Evolutionary conservation across 2,113 vertebrate species (phyloP), one percentile per base, ranked within the genome.

Genomic region (Apeltes quadracus): DNA sequence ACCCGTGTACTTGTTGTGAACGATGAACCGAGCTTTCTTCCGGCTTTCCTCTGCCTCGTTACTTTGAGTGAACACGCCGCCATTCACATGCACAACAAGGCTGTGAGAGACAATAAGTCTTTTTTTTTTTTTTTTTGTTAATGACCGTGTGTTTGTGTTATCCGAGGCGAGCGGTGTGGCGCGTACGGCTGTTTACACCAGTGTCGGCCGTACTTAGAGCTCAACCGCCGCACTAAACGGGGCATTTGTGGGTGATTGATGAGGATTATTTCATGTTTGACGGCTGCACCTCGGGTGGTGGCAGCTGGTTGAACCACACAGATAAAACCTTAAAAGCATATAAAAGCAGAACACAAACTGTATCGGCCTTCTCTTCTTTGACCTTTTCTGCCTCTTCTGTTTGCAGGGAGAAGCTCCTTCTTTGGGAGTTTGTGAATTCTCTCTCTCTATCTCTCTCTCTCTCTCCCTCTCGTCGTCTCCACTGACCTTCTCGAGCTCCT

Each of bases 401-500:
- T 25, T 14, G 32, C 44, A 48, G 44, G 43, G 23, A 54, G 54
- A 44, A 61, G 63, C 67, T 58, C 46, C 23, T 82, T 32, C 9
- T 20, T n/a, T 7, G 27, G 46, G 70, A 78, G 61, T 57, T 72
- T 39, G 48, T 63, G 32, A 81, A 66, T 18, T 4, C 72, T 57
- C n/a, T n/a, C n/a, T n/a, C n/a, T n/a, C n/a, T n/a, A n/a, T n/a
- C n/a, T n/a, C 34, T n/a, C 15, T 16, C 50, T 56, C 22, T 3
- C 75, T 68, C 39, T n/a, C 18, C 18, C 48, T 55, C 58, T 62
- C 38, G 58, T 67, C 43, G 67, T 88, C 84, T 84, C 80, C 70
- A 43, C 73, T 93, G 90, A 92, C 90, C 91, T 91, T 91, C 87
- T 90, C 78, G 32, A 86, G 83, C 84, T 81, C 75, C 61, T 76